Evolutionary conservation across 2,888 invertebrate genomes (phyloP), one percentile per base, ranked within the genome.

Genomic region (Lymantria dispar): DNA sequence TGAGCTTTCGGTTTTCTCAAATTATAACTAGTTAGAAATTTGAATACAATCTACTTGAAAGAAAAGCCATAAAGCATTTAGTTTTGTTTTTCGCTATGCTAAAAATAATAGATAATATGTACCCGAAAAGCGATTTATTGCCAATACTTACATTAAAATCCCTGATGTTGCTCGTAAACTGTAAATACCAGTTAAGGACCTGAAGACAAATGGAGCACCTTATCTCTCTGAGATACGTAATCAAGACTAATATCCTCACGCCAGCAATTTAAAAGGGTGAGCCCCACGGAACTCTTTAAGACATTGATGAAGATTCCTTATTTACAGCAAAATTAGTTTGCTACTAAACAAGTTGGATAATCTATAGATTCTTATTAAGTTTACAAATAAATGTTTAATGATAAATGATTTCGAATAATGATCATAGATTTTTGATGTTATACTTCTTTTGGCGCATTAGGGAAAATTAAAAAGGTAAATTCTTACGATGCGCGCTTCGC

Each of bases 201-300:
- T 50, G 67, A 67, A 77, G 77, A 80, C 66, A 64, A 78, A 79
- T 75, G 70, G 68, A 49, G 53, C 55, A 55, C 62, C 60, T 64
- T 59, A 64, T 63, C 67, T 48, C 49, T 47, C 43, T 54, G 59
- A 49, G 60, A 63, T 62, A 57, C 64, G 60, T 79, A 83, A 84
- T 83, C 75, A 82, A 81, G 85, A 83, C 72, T 82, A 76, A 84
- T 83, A 75, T 63, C 60, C 62, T 60, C 62, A 62, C 64, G 64
- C 62, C 53, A 57, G 58, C 60, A 50, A 58, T 60, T 69, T 70
- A 54, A 60, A 60, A 68, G 68, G 66, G 52, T 52, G 53, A 62
- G 54, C 48, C 47, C 46, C 48, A 40, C 44, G 50, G 48, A 68
- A 56, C 57, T 62, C 50, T 54, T 59, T 58, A 50, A 62, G 63